Evolutionary conservation across 2,797 vertebrate genomes (phyloP), one percentile per base, ranked within the genome.

Genomic region (Macropodus opercularis): DNA sequence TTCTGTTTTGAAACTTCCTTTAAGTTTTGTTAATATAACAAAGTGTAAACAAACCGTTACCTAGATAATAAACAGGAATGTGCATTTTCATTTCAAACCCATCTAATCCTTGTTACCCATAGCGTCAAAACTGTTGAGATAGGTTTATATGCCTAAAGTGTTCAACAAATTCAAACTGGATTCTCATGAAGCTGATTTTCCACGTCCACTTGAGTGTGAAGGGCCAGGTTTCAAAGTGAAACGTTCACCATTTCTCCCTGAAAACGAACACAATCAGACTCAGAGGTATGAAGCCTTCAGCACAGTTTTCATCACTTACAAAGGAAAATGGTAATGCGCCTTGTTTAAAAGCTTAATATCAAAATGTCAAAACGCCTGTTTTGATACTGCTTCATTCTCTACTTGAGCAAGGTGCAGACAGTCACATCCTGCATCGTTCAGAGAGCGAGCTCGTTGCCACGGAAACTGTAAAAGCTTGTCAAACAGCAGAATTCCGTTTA

Each of bases 391-490:
- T 40, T 47, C 17, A 35, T 38, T 64, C 17, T 22, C 12, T 8
- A 13, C 41, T 38, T 15, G 63, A 58, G 50, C 43, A 39, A 17
- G 14, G 0, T 19, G 58, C 44, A 47, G 21, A 43, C 23, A 6
- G 52, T 61, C 48, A 29, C 39, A 52, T 57, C 26, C 43, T 56
- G 42, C 53, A 38, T 13, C n/a, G 38, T 23, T 61, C 15, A 53
- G n/a, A 59, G 48, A 17, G 26, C 34, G 29, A 53, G 41, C 62
- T 46, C 39, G 77, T 91, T 86, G 53, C 87, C 69, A 69, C 38
- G 81, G 88, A 89, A 91, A 92, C 84, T 15, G 90, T 73, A 68
- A 67, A 72, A 90, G 77, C 77, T 65, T 61, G 81, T 66, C 80
- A 90, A 87, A 83, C 80, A 65, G 24, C 69, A 69, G 35, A 53